phyloP scores from a whole-genome alignment of 2,888 invertebrate species.

The Entomobrya proxima region DNA sequence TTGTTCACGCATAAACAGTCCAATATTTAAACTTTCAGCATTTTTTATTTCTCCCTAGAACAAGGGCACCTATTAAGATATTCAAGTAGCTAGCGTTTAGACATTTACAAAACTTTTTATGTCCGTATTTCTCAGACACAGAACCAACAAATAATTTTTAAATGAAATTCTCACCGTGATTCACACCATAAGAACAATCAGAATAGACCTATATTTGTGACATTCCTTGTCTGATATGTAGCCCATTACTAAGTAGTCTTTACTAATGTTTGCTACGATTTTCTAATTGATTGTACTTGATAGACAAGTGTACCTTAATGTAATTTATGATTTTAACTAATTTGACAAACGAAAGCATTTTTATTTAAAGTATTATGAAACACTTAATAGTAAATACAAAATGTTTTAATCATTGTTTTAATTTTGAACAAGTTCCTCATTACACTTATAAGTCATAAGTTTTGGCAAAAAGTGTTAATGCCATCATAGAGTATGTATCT shows the following conservation, averaged over 20 bases:
- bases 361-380: too few relatives aligned
- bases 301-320: background rate
- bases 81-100: too few relatives aligned
- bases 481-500: too few relatives aligned
- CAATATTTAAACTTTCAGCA: background rate
- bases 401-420: background rate
- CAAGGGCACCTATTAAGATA: too few relatives aligned
- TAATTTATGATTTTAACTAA: background rate
- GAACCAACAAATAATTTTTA: background rate
- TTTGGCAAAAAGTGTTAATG: too few relatives aligned
- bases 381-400: too few relatives aligned
- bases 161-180: background rate
- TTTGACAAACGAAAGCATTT: too few relatives aligned
- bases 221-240: background rate
- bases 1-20: background rate
- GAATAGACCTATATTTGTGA: background rate
- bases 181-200: background rate
- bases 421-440: background rate
- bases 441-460: background rate
- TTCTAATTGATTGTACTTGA: background rate
- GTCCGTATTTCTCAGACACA: too few relatives aligned
- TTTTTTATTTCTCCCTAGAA: too few relatives aligned
- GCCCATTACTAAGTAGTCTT: constrained; percentile 32
- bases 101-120: too few relatives aligned
- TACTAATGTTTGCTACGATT: background rate